Conservation (phyloP, 2,888 invertebrate genomes). For the Protodeltote pygarga region DNA sequence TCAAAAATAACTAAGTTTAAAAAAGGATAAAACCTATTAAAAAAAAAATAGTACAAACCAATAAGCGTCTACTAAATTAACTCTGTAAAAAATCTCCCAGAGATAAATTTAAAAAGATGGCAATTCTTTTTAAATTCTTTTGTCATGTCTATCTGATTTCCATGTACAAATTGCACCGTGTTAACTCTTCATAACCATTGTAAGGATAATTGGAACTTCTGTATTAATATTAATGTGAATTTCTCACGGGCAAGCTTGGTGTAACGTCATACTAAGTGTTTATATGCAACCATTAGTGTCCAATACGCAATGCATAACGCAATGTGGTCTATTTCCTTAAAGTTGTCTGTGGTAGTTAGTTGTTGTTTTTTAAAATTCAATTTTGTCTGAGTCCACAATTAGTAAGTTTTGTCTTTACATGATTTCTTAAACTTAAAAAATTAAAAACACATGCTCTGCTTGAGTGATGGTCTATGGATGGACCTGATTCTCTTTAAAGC, state of each 20-base stretch:
- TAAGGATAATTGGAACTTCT: constrained; percentile 32
- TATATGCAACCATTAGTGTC: constrained; percentile 26
- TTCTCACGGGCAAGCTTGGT: constrained; percentile 33
- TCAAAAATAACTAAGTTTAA: no score
- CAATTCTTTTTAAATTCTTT: no score
- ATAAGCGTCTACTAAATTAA: no score
- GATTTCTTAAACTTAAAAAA: constrained; percentile 24
- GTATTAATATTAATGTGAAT: constrained; percentile 32
- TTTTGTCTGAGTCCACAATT: no score
- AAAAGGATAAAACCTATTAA: no score
- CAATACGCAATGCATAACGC: constrained; percentile 25
- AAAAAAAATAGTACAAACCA: no score
- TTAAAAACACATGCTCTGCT: no score
- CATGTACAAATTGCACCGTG: constrained; percentile 16
- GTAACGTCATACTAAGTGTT: constrained; percentile 33
- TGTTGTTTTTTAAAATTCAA: neutral
- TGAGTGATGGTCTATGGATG: no score
- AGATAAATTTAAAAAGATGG: no score
- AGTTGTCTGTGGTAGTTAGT: constrained; percentile 13
- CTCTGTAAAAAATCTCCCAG: no score
- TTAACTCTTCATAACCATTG: constrained; percentile 15
- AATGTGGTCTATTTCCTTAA: constrained; percentile 27
- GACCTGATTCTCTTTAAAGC: no score
- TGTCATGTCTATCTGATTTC: constrained; percentile 14
- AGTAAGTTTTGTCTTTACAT: no score